phyloP scores from a whole-genome alignment of 2,113 vertebrate species.

The Platysternon megacephalum region DNA sequence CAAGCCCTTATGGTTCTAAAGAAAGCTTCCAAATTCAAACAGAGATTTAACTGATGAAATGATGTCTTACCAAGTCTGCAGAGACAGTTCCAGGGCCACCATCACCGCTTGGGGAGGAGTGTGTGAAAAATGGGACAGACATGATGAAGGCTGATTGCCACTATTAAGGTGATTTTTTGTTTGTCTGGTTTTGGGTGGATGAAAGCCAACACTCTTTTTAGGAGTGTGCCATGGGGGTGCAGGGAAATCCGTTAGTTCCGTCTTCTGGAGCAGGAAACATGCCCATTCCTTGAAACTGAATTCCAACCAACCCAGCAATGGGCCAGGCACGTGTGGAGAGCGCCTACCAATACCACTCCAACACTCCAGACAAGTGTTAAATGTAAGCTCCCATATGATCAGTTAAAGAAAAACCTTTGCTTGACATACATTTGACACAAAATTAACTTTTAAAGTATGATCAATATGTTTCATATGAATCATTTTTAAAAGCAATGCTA shows the following conservation, averaged over 20 bases:
- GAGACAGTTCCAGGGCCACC: neutral
- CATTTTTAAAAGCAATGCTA: neutral
- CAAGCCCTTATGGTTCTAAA: neutral
- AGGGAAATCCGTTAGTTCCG: neutral
- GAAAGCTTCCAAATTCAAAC: neutral
- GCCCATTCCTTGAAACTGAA: neutral
- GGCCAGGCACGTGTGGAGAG: neutral
- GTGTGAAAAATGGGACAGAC: neutral
- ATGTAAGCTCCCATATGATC: neutral
- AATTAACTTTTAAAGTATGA: neutral
- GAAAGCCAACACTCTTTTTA: neutral
- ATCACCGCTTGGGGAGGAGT: neutral
- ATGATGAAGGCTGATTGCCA: neutral
- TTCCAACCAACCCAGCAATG: neutral
- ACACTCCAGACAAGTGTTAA: neutral
- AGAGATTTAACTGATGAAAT: neutral
- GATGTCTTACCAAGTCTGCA: neutral
- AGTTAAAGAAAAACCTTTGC: neutral
- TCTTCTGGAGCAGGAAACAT: neutral
- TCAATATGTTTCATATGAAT: neutral
- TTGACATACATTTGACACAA: neutral
- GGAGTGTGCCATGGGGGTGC: neutral
- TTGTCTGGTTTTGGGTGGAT: neutral
- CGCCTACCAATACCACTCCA: neutral
- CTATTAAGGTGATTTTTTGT: neutral